These are phyloP conservation scores for Stigmatopora argus DNA, from an alignment of 2,113 vertebrate genomes.

Conservation along the genomic window DNA sequence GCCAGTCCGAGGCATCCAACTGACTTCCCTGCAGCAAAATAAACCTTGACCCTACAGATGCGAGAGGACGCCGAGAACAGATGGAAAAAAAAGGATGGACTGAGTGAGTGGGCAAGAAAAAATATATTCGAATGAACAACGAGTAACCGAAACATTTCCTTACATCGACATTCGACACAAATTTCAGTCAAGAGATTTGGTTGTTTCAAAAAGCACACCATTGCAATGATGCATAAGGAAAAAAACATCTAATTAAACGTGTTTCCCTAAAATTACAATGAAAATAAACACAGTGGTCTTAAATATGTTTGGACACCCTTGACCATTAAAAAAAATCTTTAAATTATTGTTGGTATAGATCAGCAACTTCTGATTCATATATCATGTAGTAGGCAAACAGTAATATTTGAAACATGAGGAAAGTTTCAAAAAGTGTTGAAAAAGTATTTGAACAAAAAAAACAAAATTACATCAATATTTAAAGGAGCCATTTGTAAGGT, in stretches of 20 bases:
- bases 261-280: not conserved
- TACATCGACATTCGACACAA: not conserved
- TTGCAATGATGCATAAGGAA: not conserved
- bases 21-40: conserved; percentile 94
- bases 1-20: conserved; percentile 92
- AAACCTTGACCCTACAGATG: conserved; percentile 83
- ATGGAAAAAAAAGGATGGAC: not conserved
- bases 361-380: no score
- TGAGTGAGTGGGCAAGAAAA: not conserved
- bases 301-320: not conserved
- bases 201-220: not conserved
- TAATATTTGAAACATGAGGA: no score
- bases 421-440: no score
- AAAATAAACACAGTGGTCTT: not conserved
- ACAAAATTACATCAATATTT: no score
- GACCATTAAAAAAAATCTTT: no score
- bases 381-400: no score
- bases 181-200: not conserved
- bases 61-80: not conserved
- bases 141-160: not conserved
- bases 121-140: not conserved
- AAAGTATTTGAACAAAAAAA: no score
- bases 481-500: no score
- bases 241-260: not conserved
- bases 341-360: no score